phyloP scores from a whole-genome alignment of 2,888 invertebrate genomes.

The Campoletis raptor region DNA sequence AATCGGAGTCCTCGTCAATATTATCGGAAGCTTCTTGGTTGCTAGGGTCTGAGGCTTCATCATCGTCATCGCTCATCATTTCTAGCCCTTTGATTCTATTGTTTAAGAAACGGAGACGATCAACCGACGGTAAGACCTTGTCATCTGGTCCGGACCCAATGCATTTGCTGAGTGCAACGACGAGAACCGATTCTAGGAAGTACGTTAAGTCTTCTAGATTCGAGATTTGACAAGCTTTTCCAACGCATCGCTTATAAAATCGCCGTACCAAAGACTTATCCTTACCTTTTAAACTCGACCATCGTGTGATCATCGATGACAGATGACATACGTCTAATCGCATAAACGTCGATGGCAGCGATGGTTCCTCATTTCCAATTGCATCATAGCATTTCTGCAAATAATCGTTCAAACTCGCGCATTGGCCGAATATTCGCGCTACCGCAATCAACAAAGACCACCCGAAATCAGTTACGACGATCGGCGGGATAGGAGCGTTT shows the following conservation, averaged over 20 bases:
- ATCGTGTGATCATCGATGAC: constrained; percentile 4
- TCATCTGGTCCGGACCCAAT: constrained; percentile 6
- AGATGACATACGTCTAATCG: constrained; percentile 39
- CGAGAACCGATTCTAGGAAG: constrained; percentile 18
- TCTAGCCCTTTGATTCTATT: constrained; percentile 31
- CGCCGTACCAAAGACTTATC: constrained; percentile 17
- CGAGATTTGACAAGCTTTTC: constrained; percentile 45
- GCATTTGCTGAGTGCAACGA: constrained; percentile 31
- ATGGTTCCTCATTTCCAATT: background rate
- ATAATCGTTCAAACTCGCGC: constrained; percentile 39
- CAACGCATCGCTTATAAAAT: constrained; percentile 29
- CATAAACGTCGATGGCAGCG: constrained; percentile 46
- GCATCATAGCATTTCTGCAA: constrained; percentile 44
- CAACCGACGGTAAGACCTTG: constrained; percentile 11
- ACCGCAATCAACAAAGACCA: constrained; percentile 55
- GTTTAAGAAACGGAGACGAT: constrained; percentile 36
- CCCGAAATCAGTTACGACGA: constrained; percentile 58
- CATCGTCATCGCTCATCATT: background rate
- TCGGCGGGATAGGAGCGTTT: constrained; percentile 31
- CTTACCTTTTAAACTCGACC: background rate
- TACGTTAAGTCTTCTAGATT: constrained; percentile 4
- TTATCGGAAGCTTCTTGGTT: background rate
- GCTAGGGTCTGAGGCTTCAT: background rate
- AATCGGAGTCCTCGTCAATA: background rate
- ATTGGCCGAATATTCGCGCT: constrained; percentile 47